phyloP scores from a whole-genome alignment of 2,888 invertebrate species.

The Drosophila hawaiiensis region DNA sequence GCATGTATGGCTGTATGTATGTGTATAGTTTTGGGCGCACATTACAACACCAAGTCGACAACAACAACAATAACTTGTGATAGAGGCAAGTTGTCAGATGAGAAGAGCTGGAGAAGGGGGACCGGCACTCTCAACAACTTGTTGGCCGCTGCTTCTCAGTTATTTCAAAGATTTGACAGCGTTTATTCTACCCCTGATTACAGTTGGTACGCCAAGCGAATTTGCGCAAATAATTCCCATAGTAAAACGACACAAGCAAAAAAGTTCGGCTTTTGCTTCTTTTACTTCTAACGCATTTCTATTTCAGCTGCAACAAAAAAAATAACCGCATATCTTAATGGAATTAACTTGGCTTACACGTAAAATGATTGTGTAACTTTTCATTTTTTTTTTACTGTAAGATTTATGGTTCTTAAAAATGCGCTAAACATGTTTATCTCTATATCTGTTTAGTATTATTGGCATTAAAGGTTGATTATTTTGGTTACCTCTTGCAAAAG shows the following conservation, averaged over 20 bases:
- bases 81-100: neutral
- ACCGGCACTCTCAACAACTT: constrained; percentile 45
- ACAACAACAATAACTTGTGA: constrained; percentile 9
- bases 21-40: constrained; percentile 42
- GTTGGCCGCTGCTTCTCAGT: constrained; percentile 52
- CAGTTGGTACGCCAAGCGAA: constrained; percentile 53
- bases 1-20: neutral
- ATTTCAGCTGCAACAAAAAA: constrained; percentile 18
- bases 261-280: constrained; percentile 19
- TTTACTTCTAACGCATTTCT: constrained; percentile 56
- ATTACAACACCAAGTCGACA: constrained; percentile 64
- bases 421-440: constrained; percentile 3
- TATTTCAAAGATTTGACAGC: constrained; percentile 24
- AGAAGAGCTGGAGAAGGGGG: neutral
- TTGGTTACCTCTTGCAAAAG: neutral
- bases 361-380: constrained; percentile 21
- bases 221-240: constrained; percentile 66
- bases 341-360: constrained; percentile 19
- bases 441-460: neutral
- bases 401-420: constrained; percentile 6
- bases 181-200: constrained; percentile 34
- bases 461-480: neutral
- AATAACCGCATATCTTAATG: constrained; percentile 1
- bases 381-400: neutral
- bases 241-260: constrained; percentile 57